phyloP scores from a whole-genome alignment of 2,888 invertebrate genomes.

The Caenorhabditis afra region DNA sequence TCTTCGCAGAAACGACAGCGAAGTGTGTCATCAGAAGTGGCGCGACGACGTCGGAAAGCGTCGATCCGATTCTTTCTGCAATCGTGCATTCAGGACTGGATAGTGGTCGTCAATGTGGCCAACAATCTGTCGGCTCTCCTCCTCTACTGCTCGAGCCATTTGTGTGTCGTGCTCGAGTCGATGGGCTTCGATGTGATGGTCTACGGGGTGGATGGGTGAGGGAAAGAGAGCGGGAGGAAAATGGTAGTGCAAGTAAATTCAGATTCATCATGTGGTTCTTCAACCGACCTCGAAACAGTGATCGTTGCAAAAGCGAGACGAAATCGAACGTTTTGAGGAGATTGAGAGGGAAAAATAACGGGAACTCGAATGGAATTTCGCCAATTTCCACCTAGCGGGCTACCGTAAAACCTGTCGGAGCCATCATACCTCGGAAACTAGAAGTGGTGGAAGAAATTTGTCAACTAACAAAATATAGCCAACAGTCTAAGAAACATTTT shows the following conservation, averaged over 20 bases:
- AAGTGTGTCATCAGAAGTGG: neutral
- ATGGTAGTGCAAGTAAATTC: neutral
- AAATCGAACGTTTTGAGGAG: too few species aligned
- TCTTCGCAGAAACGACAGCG: conserved; percentile 8
- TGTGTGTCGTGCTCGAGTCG: conserved; percentile 12
- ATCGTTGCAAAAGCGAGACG: too few species aligned
- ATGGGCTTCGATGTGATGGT: conserved; percentile 28
- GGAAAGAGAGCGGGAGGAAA: too few species aligned
- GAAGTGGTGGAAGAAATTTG: too few species aligned
- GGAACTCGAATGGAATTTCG: too few species aligned
- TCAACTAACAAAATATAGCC: too few species aligned
- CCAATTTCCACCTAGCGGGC: too few species aligned
- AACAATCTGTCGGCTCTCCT: conserved; percentile 20
- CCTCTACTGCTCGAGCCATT: neutral
- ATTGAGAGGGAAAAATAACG: too few species aligned
- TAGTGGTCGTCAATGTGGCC: conserved; percentile 10
- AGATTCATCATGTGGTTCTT: conserved; percentile 15
- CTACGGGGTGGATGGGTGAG: conserved; percentile 39
- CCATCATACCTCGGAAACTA: too few species aligned
- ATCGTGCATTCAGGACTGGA: conserved; percentile 40
- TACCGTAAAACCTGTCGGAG: too few species aligned
- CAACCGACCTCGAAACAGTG: conserved; percentile 1
- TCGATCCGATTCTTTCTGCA: conserved; percentile 25
- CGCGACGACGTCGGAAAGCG: conserved; percentile 4
- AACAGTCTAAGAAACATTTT: too few species aligned